A percentile compares a stretch with the other conserved stretches of the same genome.
These are phyloP conservation scores for Sarcophaga bullata DNA, from an alignment of 1,140 invertebrate species.

Conservation along the genomic window DNA sequence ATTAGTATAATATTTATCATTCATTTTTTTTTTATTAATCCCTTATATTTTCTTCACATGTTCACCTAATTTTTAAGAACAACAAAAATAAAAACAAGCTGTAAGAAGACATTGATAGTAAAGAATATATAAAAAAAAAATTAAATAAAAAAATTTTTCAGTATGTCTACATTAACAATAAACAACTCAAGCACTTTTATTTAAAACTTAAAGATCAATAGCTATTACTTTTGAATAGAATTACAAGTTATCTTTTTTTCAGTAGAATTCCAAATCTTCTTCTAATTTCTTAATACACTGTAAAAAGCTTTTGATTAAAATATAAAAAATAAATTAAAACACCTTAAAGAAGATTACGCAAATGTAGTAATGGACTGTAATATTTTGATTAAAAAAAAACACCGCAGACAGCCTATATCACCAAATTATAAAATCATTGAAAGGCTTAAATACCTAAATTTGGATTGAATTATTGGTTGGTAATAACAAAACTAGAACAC, in stretches of 20 bases:
- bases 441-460: not conserved
- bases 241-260: too few species aligned
- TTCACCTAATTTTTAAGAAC: not conserved
- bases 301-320: not conserved
- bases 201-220: not conserved
- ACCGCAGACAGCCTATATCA: not conserved
- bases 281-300: not conserved
- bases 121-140: not conserved
- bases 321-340: not conserved
- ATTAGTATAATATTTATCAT: not conserved
- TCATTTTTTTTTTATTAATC: not conserved
- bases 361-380: not conserved
- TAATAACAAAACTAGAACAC: not conserved
- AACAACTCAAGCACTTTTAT: not conserved
- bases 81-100: not conserved
- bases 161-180: constrained; percentile 5
- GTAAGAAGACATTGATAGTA: not conserved
- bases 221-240: not conserved
- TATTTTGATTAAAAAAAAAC: not conserved
- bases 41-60: not conserved
- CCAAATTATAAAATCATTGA: not conserved
- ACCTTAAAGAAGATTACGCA: not conserved
- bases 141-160: not conserved
- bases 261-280: not conserved
- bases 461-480: constrained; percentile 13